Percentiles rank a stretch among this genome's conserved stretches.
phyloP scores from a whole-genome alignment of 2,888 invertebrate genomes.

The Gnatocerus cornutus region DNA sequence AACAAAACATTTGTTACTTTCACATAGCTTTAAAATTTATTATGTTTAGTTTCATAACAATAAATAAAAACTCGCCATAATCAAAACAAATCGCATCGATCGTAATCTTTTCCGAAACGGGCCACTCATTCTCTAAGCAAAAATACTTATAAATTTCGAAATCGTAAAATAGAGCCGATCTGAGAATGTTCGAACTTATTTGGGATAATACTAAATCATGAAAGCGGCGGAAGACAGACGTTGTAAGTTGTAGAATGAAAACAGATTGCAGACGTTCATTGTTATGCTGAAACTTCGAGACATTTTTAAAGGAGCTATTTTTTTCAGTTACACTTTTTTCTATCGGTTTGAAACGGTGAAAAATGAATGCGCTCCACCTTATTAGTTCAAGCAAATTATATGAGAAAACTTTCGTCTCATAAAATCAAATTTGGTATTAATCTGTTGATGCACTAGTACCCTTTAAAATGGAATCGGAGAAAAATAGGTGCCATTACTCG shows the following conservation, averaged over 20 bases:
- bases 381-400: neutral
- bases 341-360: neutral
- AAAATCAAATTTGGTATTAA: no score
- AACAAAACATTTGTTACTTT: conserved; percentile 36
- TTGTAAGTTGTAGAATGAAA: neutral
- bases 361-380: neutral
- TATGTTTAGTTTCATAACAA: conserved; percentile 41
- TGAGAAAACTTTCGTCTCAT: no score
- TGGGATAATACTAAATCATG: conserved; percentile 1
- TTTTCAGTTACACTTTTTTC: neutral
- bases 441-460: no score
- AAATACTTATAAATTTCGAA: no score
- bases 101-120: no score
- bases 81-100: conserved; percentile 18
- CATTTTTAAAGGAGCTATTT: conserved; percentile 4
- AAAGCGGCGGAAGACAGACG: conserved; percentile 2
- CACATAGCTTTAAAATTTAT: conserved; percentile 36
- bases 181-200: neutral
- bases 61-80: conserved; percentile 32
- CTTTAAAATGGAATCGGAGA: no score
- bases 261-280: conserved; percentile 1
- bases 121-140: no score
- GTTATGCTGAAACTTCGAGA: conserved; percentile 2
- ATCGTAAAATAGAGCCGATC: neutral
- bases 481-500: no score